Evolutionary conservation across 2,113 vertebrate genomes (phyloP).

Genomic region (Rhea americana): DNA sequence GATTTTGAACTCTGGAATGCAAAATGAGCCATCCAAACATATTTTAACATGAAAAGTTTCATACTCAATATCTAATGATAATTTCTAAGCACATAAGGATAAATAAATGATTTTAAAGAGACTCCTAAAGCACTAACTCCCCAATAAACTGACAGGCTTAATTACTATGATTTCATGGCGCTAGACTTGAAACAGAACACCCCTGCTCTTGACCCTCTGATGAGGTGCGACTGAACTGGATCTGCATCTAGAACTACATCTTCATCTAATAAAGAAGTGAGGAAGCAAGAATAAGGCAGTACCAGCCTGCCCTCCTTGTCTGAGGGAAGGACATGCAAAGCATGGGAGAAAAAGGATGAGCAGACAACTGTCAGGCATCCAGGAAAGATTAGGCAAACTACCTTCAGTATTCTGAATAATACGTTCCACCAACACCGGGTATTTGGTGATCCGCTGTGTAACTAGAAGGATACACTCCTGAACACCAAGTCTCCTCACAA

Average conservation of each 20-base stretch:
- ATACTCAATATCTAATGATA: not conserved
- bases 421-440: slow-evolving; percentile 91
- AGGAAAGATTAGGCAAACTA: slow-evolving; percentile 11
- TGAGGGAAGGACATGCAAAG: not conserved
- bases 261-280: not conserved
- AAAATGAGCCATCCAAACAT: not conserved
- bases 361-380: not conserved
- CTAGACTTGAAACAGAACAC: not conserved
- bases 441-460: slow-evolving; percentile 96
- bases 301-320: not conserved
- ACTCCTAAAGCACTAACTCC: not conserved
- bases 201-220: not conserved
- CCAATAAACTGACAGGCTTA: not conserved
- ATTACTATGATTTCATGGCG: not conserved
- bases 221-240: not conserved
- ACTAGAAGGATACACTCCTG: slow-evolving; percentile 93
- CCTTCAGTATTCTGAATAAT: slow-evolving; percentile 93
- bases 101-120: not conserved
- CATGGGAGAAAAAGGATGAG: not conserved
- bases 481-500: slow-evolving; percentile 90
- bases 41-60: not conserved
- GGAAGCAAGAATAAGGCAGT: not conserved
- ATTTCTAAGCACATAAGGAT: not conserved
- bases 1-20: not conserved
- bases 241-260: not conserved